These are phyloP conservation scores for Cardiocondyla obscurior DNA, from an alignment of 1,140 invertebrate species.

Conservation along the genomic window DNA sequence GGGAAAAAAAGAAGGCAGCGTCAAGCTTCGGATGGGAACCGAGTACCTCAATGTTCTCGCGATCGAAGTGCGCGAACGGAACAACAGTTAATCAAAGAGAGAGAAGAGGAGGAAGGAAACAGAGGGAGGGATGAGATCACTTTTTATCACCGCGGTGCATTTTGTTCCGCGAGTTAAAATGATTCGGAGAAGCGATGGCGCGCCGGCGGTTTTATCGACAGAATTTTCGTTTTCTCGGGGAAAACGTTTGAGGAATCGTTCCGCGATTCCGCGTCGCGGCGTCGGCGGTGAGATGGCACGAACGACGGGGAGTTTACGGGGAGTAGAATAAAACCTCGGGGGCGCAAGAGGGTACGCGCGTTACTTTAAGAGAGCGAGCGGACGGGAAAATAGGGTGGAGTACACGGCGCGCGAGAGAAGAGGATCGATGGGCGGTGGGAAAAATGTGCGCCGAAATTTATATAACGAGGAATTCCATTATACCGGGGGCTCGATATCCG, in stretches of 20 bases:
- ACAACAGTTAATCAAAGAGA: slow-evolving; percentile 66
- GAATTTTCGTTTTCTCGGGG: slow-evolving; percentile 62
- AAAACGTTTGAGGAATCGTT: slow-evolving; percentile 56
- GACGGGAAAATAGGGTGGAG: slow-evolving; percentile 43
- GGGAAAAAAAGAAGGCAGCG: not conserved
- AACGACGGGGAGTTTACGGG: not conserved
- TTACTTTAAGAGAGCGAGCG: slow-evolving; percentile 51
- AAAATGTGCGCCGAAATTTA: slow-evolving; percentile 72
- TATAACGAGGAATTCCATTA: slow-evolving; percentile 74
- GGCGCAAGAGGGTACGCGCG: slow-evolving; percentile 33
- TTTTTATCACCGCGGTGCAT: slow-evolving; percentile 61
- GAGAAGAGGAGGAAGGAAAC: not conserved
- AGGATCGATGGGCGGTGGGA: slow-evolving; percentile 67
- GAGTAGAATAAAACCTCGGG: slow-evolving; percentile 25
- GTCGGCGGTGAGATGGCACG: not conserved
- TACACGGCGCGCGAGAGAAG: slow-evolving; percentile 1
- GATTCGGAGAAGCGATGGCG: slow-evolving; percentile 51
- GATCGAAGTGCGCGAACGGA: slow-evolving; percentile 51
- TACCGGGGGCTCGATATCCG: slow-evolving; percentile 55
- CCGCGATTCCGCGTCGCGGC: not conserved
- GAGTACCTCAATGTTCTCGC: slow-evolving; percentile 37
- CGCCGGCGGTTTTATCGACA: slow-evolving; percentile 60
- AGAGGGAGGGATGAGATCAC: slow-evolving; percentile 18
- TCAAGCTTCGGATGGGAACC: slow-evolving; percentile 6
- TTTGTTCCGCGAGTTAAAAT: slow-evolving; percentile 62